phyloP scores from a whole-genome alignment of 2,797 vertebrate genomes.

The Ctenopoma kingsleyae region DNA sequence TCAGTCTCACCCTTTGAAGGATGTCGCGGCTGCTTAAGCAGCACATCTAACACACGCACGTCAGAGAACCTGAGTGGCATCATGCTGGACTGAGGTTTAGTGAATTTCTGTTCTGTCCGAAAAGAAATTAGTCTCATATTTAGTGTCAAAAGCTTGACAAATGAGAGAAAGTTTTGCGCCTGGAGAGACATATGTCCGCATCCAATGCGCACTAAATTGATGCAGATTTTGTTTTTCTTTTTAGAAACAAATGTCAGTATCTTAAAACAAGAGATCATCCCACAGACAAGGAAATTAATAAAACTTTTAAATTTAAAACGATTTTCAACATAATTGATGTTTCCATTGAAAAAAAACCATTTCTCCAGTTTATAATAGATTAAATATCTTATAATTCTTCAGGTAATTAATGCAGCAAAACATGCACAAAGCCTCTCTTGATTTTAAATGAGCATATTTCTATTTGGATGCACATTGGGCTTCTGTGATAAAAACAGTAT shows the following conservation, averaged over 20 bases:
- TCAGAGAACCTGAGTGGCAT: neutral
- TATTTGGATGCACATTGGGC: neutral
- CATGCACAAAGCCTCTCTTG: neutral
- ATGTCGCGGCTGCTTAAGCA: slow-evolving; percentile 35
- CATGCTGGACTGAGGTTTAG: neutral
- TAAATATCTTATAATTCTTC: neutral
- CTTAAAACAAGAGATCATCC: neutral
- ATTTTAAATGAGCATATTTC: neutral
- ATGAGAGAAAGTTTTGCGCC: neutral
- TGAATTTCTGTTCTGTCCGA: neutral
- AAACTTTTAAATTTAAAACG: neutral
- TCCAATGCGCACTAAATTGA: neutral
- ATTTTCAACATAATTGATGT: neutral
- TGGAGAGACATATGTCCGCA: neutral
- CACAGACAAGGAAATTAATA: neutral
- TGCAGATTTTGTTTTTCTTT: neutral
- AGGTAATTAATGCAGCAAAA: neutral
- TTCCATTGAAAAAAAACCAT: neutral
- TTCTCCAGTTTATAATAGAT: neutral
- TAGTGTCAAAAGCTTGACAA: neutral
- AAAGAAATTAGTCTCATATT: neutral
- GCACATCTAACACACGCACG: slow-evolving; percentile 5
- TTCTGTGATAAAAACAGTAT: neutral
- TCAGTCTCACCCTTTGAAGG: slow-evolving; percentile 40
- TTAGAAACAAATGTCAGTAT: neutral